Evolutionary conservation across 2,113 vertebrate genomes (phyloP), one percentile per base, ranked within the genome.

Genomic region (Percina caprodes): DNA sequence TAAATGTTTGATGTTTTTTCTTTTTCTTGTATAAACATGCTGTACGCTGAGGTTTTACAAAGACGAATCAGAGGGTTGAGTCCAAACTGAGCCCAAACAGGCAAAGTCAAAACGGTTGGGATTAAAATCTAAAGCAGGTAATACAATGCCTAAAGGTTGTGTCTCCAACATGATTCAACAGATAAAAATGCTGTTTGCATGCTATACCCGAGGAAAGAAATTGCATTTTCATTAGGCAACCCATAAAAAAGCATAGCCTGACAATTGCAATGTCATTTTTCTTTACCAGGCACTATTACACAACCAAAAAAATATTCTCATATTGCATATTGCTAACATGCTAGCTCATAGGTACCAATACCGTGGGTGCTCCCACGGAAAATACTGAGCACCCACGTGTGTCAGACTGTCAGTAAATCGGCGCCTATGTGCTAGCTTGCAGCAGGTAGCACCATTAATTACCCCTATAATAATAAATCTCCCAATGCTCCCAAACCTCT

Each of bases 391-490:
- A 30, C 26, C 26, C 26, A 30, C 26, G 26, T 30, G 26, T 30
- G 26, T 30, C 26, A 30, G 26, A 30, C 26, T 30, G 26, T 3
- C 26, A 30, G 26, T 30, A 30, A 30, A 30, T 30, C 30, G 4
- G 3, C 30, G 30, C 30, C 30, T 30, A 30, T 30, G 30, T 46
- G 11, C 19, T 42, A 75, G 63, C 49, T 45, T 51, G 26, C 54
- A 62, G 19, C 45, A 85, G 30, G 54, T 24, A 74, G 68, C 61
- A 84, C 73, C 69, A 30, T 48, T 56, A 84, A 63, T 35, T 3
- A 30, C 30, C 30, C 30, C 30, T 30, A 30, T 30, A 30, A 30
- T 30, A 30, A 30, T 30, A 30, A 30, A 30, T 30, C 65, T 55
- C 46, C 55, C 21, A 73, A 1, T 48, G 21, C 69, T 70, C 48